Conservation (phyloP, 1,140 invertebrate species). For the Teleopsis dalmanni region DNA sequence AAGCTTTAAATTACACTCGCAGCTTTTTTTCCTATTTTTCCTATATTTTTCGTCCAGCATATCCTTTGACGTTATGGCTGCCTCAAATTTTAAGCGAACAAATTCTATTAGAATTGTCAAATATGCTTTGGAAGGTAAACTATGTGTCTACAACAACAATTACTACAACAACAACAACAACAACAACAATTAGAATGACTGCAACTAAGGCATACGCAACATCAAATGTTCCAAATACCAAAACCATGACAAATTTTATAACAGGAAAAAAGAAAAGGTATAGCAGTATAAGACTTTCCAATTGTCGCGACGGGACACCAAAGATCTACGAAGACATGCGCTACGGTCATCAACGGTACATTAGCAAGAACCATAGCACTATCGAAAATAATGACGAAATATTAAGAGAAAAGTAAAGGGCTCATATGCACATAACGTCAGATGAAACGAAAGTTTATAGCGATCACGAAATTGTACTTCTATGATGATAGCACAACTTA, state of each 20-base stretch:
- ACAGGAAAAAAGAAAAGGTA: not conserved
- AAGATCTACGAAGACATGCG: not conserved
- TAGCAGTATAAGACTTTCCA: not conserved
- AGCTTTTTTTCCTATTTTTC: no score
- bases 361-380: no score
- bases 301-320: not conserved
- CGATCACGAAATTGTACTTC: constrained; percentile 7
- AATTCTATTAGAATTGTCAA: no score
- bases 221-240: no score
- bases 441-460: not conserved
- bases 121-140: no score
- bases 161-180: not conserved
- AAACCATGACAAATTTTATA: constrained; percentile 2
- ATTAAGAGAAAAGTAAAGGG: not conserved
- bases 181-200: not conserved
- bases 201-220: not conserved
- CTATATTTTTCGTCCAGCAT: no score
- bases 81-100: no score
- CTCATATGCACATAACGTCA: not conserved
- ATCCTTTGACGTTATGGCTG: no score
- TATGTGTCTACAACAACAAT: no score
- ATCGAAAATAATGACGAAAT: not conserved
- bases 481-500: no score
- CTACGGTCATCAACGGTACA: not conserved
- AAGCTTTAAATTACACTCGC: no score